phyloP scores from a whole-genome alignment of 2,888 invertebrate species.

The Drosophila koepferae region DNA sequence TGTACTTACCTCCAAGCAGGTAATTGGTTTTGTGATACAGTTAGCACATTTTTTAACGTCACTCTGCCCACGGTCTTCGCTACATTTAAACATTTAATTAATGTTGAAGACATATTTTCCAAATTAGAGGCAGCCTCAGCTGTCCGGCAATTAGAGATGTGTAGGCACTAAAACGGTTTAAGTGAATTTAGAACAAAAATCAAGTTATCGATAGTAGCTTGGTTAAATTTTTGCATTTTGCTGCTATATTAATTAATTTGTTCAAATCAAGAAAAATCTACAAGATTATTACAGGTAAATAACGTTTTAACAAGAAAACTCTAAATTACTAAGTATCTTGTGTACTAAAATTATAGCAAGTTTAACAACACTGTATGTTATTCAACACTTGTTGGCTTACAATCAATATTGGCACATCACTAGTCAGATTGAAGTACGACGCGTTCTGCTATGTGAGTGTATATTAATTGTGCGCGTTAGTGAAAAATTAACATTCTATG shows the following conservation, averaged over 20 bases:
- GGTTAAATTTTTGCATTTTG: not conserved
- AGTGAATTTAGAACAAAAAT: not conserved
- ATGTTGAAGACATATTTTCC: slow-evolving; percentile 62
- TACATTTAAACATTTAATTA: slow-evolving; percentile 74
- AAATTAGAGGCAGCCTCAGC: slow-evolving; percentile 19
- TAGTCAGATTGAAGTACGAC: slow-evolving; percentile 44
- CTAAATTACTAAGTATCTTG: not conserved
- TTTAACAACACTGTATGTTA: not conserved
- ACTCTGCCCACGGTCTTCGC: slow-evolving; percentile 57
- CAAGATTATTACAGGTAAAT: not conserved
- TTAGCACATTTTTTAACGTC: slow-evolving; percentile 47
- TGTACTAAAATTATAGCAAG: not conserved
- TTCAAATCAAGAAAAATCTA: not conserved
- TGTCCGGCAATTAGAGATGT: slow-evolving; percentile 32
- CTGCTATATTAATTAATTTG: not conserved
- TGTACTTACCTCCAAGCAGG: slow-evolving; percentile 48
- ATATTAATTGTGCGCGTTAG: slow-evolving; percentile 49
- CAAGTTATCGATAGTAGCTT: slow-evolving; percentile 14
- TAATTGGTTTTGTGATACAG: slow-evolving; percentile 37
- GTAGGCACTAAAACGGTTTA: not conserved
- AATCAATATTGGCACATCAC: slow-evolving; percentile 31
- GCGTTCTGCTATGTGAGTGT: slow-evolving; percentile 50
- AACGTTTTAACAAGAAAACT: not conserved
- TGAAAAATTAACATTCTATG: slow-evolving; percentile 58
- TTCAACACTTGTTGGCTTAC: slow-evolving; percentile 15